phyloP scores from a whole-genome alignment of 2,888 invertebrate genomes.

The Sussaba pulchella region DNA sequence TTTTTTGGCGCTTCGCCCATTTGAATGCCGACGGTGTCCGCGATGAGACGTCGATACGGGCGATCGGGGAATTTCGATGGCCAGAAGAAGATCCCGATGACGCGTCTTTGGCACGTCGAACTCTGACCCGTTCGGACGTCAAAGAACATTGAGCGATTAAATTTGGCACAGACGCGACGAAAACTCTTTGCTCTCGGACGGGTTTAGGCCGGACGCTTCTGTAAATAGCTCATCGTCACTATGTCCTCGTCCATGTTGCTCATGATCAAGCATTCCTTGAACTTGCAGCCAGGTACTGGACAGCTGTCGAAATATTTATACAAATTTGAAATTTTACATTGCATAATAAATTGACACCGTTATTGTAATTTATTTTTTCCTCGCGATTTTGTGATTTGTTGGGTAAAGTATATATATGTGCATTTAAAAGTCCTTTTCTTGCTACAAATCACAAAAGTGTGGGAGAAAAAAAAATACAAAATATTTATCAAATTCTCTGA shows the following conservation, averaged over 20 bases:
- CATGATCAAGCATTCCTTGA: constrained; percentile 71
- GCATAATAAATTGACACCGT: no score
- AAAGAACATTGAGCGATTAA: constrained; percentile 1
- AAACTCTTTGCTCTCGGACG: neutral
- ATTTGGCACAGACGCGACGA: constrained; percentile 34
- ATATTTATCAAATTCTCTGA: no score
- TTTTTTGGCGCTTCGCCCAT: constrained; percentile 42
- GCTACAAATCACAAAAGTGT: no score
- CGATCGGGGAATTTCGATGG: constrained; percentile 6
- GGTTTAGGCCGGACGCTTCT: constrained; percentile 69
- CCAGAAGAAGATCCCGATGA: constrained; percentile 20
- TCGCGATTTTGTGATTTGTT: neutral
- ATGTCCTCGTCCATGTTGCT: constrained; percentile 74
- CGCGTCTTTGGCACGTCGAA: constrained; percentile 25
- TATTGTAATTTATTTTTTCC: no score
- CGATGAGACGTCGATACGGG: constrained; percentile 37
- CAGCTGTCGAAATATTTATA: constrained; percentile 75
- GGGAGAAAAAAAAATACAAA: no score
- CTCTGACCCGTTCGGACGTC: constrained; percentile 32
- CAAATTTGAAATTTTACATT: neutral
- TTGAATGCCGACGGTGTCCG: constrained; percentile 42
- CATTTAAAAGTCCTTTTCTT: no score
- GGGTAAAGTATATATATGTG: no score
- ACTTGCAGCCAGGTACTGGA: constrained; percentile 79
- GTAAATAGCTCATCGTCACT: constrained; percentile 75